phyloP scores from a whole-genome alignment of 2,888 invertebrate species.

The Amphipoea lucens region DNA sequence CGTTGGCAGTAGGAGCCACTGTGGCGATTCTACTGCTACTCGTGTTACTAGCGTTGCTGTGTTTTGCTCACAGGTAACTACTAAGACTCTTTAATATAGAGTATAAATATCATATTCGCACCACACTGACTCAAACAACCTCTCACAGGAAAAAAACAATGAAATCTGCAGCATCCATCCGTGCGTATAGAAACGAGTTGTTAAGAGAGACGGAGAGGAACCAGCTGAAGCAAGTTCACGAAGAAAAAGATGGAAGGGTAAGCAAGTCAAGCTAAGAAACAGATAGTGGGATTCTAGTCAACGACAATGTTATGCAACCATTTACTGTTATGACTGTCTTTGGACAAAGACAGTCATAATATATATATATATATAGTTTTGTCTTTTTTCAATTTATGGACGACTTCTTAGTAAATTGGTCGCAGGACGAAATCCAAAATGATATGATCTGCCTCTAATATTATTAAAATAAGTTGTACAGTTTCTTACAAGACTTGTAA shows the following conservation, averaged over 20 bases:
- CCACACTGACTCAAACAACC: neutral
- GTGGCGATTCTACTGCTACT: slow-evolving; percentile 91
- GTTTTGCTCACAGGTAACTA: slow-evolving; percentile 84
- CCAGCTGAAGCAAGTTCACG: slow-evolving; percentile 85
- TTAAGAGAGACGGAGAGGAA: slow-evolving; percentile 86
- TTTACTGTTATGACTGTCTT: neutral
- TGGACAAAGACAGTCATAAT: neutral
- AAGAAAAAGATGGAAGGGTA: slow-evolving; percentile 86
- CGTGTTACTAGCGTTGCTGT: slow-evolving; percentile 88
- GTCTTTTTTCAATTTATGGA: neutral
- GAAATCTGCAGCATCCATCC: slow-evolving; percentile 84
- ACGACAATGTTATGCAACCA: neutral
- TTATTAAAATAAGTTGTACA: neutral
- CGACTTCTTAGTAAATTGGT: neutral
- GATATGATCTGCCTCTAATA: neutral
- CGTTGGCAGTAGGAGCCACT: slow-evolving; percentile 91
- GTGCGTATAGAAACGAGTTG: slow-evolving; percentile 84
- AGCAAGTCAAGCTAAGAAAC: slow-evolving; percentile 11
- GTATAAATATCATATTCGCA: neutral
- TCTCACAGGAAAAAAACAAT: slow-evolving; percentile 78
- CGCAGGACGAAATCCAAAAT: neutral
- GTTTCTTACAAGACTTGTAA: too few species aligned
- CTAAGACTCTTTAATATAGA: neutral
- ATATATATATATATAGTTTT: too few species aligned
- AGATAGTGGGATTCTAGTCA: too few species aligned